A percentile compares a stretch with the other conserved stretches of the same genome.
Evolutionary conservation across 2,113 vertebrate species (phyloP).

Genomic region (Cephalopterus ornatus): DNA sequence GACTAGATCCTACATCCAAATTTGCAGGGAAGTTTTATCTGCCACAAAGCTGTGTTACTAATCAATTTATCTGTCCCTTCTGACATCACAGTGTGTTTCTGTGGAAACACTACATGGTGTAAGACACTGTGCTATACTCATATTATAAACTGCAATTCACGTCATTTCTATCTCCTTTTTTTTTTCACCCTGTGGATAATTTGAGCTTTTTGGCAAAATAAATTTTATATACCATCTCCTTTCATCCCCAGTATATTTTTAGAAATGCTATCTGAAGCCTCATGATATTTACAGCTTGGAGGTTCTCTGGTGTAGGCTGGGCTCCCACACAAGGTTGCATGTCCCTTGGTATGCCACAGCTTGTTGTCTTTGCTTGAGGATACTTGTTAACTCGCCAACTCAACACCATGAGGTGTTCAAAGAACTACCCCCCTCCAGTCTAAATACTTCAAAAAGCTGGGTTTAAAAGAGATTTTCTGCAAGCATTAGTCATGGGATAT

Average conservation of each 20-base stretch:
- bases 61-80: background rate
- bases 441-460: background rate
- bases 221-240: background rate
- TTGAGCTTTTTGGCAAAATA: background rate
- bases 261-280: background rate
- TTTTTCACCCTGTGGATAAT: background rate
- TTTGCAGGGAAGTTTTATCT: background rate
- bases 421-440: background rate
- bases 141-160: background rate
- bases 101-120: background rate
- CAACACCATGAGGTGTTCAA: background rate
- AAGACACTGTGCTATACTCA: background rate
- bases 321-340: background rate
- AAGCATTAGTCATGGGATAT: background rate
- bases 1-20: background rate
- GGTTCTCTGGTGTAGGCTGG: background rate
- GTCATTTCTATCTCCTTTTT: background rate
- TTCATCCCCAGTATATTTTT: background rate
- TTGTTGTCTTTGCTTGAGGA: constrained; percentile 21
- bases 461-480: constrained; percentile 8
- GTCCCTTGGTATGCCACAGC: background rate
- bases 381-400: constrained; percentile 17
- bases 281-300: constrained; percentile 1
- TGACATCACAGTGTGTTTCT: background rate
- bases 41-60: background rate